phyloP scores from a whole-genome alignment of 2,113 vertebrate species.

The Takifugu bimaculatus region DNA sequence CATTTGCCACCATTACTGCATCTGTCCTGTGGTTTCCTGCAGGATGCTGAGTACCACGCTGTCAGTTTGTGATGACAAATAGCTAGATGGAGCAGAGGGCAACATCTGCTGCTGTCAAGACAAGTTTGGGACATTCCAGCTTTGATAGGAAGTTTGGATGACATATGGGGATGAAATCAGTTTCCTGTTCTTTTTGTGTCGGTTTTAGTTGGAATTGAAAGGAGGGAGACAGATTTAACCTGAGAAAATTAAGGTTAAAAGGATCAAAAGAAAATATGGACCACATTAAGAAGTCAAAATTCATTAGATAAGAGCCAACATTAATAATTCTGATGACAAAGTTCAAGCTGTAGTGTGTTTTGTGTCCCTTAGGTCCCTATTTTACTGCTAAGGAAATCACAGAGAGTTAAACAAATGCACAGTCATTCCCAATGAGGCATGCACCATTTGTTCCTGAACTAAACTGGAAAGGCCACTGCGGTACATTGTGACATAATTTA shows the following conservation, averaged over 20 bases:
- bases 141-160: no score
- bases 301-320: conserved; percentile 16
- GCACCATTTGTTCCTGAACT: conserved; percentile 56
- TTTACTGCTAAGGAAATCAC: conserved; percentile 43
- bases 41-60: no score
- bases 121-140: no score
- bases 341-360: conserved; percentile 26
- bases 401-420: conserved; percentile 49
- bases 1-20: no score
- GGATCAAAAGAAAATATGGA: neutral
- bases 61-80: no score
- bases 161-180: no score
- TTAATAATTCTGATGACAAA: conserved; percentile 28
- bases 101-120: no score
- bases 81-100: no score
- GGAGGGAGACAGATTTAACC: conserved; percentile 7
- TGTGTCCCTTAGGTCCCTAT: conserved; percentile 13
- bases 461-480: conserved; percentile 43
- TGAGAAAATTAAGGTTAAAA: neutral
- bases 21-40: no score
- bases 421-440: conserved; percentile 49
- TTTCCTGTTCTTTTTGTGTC: no score
- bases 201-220: neutral
- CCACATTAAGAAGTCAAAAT: conserved; percentile 16
- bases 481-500: conserved; percentile 64